phyloP scores from a whole-genome alignment of 2,888 invertebrate genomes.

The Cephus spinipes region DNA sequence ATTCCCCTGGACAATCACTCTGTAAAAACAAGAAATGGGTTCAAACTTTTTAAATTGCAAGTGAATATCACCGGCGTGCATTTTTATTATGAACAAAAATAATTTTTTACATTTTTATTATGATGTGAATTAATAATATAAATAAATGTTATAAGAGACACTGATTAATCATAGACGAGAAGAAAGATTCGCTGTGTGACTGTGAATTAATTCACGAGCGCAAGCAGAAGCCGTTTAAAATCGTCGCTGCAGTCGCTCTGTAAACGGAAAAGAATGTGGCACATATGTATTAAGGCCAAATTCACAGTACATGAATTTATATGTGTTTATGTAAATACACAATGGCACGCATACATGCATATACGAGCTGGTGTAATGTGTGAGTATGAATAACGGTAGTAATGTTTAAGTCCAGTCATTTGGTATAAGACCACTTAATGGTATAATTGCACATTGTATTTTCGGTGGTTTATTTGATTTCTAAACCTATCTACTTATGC shows the following conservation, averaged over 20 bases:
- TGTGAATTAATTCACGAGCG: slow-evolving; percentile 58
- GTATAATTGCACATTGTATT: too few species aligned
- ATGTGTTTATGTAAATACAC: too few species aligned
- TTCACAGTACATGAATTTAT: too few species aligned
- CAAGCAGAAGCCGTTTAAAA: slow-evolving; percentile 62
- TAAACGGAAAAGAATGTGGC: slow-evolving; percentile 42
- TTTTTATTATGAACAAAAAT: slow-evolving; percentile 36
- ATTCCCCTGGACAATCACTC: slow-evolving; percentile 56
- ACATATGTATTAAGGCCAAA: background rate
- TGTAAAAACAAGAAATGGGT: slow-evolving; percentile 47
- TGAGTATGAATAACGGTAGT: too few species aligned
- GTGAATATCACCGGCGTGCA: slow-evolving; percentile 17
- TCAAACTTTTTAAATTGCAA: background rate
- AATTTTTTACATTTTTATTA: slow-evolving; percentile 17
- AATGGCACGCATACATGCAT: too few species aligned
- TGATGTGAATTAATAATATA: slow-evolving; percentile 11
- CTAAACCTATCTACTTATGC: too few species aligned
- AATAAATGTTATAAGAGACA: slow-evolving; percentile 31
- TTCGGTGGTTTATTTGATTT: too few species aligned
- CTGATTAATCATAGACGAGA: slow-evolving; percentile 33
- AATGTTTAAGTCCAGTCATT: too few species aligned
- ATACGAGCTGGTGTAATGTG: too few species aligned
- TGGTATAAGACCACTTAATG: too few species aligned
- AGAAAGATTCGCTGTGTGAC: slow-evolving; percentile 25
- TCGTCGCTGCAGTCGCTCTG: slow-evolving; percentile 65